A percentile compares a stretch with the other conserved stretches of the same genome.
Evolutionary conservation across 1,140 invertebrate genomes (phyloP).

Genomic region (Heliconius hewitsoni): DNA sequence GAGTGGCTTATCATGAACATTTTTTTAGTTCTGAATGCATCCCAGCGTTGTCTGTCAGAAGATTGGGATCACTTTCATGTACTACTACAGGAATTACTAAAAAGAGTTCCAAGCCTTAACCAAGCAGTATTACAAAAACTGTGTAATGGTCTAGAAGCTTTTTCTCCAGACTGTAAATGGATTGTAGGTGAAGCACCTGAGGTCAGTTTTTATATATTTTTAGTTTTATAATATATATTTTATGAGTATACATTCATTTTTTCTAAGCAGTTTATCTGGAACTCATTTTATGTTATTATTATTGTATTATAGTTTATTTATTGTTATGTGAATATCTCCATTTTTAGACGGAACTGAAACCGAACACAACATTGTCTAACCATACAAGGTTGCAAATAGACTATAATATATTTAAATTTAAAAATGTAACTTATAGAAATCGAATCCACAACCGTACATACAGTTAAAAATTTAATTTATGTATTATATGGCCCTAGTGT

Average conservation of each 20-base stretch:
- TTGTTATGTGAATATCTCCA: too few relatives aligned
- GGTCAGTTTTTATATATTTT: slow-evolving; percentile 77
- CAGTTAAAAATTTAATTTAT: too few relatives aligned
- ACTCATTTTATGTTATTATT: too few relatives aligned
- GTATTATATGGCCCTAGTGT: too few relatives aligned
- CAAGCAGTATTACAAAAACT: slow-evolving; percentile 88
- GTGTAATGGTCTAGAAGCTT: slow-evolving; percentile 94
- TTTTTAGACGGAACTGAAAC: too few relatives aligned
- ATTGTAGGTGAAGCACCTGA: slow-evolving; percentile 96
- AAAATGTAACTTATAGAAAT: too few relatives aligned
- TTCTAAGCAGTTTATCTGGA: not conserved
- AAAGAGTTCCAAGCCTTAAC: slow-evolving; percentile 90
- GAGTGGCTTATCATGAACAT: not conserved
- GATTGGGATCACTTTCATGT: slow-evolving; percentile 98
- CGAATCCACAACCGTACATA: too few relatives aligned
- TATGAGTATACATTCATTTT: not conserved
- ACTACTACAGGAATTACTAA: slow-evolving; percentile 91
- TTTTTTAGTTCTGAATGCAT: slow-evolving; percentile 40
- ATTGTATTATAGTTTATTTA: too few relatives aligned
- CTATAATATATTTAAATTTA: too few relatives aligned
- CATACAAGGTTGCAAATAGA: too few relatives aligned
- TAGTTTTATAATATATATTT: not conserved
- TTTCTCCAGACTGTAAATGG: slow-evolving; percentile 96
- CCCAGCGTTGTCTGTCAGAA: slow-evolving; percentile 84
- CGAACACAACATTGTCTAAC: too few relatives aligned